phyloP scores from a whole-genome alignment of 2,113 vertebrate genomes.

The Mobula hypostoma region DNA sequence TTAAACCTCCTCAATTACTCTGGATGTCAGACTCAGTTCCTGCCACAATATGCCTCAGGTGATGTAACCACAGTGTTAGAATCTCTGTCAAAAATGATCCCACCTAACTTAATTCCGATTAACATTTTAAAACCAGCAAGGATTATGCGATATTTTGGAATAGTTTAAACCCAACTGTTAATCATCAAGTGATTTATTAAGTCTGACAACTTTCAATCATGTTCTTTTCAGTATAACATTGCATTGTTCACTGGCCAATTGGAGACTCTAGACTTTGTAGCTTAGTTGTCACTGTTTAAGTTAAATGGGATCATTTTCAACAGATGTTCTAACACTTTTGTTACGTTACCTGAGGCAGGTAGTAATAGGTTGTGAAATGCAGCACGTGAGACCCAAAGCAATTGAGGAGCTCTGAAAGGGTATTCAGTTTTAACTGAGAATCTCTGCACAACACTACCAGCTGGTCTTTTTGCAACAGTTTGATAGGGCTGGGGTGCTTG shows the following conservation, averaged over 20 bases:
- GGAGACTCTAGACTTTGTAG: not conserved
- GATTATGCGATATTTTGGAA: not conserved
- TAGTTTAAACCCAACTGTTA: not conserved
- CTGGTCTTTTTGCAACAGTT: not conserved
- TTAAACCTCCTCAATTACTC: not conserved
- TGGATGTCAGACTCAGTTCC: not conserved
- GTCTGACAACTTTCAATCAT: not conserved
- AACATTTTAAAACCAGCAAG: not conserved
- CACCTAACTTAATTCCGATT: not conserved
- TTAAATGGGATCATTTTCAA: not conserved
- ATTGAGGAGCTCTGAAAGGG: not conserved
- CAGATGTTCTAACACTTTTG: not conserved
- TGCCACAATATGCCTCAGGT: not conserved
- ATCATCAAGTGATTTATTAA: not conserved
- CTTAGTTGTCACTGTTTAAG: not conserved
- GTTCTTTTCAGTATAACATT: not conserved
- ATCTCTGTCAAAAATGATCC: not conserved
- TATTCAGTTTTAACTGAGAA: not conserved
- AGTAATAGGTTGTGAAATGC: not conserved
- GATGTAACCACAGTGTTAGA: not conserved
- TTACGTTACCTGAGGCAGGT: not conserved
- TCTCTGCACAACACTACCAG: not conserved
- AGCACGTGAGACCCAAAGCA: not conserved
- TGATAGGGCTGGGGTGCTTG: not conserved
- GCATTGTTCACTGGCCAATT: not conserved